Evolutionary conservation across 2,113 vertebrate species (phyloP).

Genomic region (Oreocharis arfaki): DNA sequence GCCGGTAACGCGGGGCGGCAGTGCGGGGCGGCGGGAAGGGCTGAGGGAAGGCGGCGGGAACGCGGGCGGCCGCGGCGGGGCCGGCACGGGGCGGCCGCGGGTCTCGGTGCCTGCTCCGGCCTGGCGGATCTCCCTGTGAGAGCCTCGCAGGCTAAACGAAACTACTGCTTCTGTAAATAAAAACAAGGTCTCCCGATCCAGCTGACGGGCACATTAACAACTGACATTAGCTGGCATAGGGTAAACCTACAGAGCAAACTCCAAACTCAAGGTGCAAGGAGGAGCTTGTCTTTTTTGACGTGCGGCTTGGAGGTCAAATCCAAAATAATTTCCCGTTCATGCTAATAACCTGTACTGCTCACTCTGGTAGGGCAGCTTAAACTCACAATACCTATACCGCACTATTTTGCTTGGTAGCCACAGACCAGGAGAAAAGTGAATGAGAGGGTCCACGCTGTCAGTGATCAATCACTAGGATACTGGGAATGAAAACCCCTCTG

Average conservation of each 20-base stretch:
- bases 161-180: not conserved
- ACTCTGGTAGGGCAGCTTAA: not conserved
- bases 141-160: not conserved
- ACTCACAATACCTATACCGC: not conserved
- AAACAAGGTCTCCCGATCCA: not conserved
- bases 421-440: not conserved
- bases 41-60: not conserved
- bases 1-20: not conserved
- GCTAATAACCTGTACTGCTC: not conserved
- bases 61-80: not conserved
- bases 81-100: too few species aligned
- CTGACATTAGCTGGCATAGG: not conserved
- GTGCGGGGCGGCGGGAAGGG: not conserved
- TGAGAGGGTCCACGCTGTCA: not conserved
- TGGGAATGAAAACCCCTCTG: not conserved
- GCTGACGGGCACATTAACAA: not conserved
- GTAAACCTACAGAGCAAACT: not conserved
- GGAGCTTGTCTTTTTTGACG: not conserved
- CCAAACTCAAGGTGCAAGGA: not conserved
- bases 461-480: fast-evolving
- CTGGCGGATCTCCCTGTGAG: not conserved
- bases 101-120: not conserved
- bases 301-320: not conserved
- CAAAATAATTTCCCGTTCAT: not conserved
- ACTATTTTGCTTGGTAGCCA: not conserved